Base-by-base conservation (phyloP, 2,113 vertebrate genomes). In the Malaclemys terrapin region DNA sequence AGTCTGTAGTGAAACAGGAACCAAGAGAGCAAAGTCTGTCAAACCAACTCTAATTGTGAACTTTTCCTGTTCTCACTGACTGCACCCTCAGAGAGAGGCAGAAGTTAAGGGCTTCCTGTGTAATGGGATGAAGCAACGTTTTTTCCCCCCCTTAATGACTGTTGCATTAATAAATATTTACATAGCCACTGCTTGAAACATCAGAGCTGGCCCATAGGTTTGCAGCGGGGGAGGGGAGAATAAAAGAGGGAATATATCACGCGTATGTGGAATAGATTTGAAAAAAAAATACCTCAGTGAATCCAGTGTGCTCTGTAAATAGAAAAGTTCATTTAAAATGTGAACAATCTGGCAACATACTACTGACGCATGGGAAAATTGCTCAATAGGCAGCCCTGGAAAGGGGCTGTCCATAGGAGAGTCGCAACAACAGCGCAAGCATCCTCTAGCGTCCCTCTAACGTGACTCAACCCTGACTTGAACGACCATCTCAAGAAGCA, bases 121-220 rank as follows among this genome's bases (percentile, higher is more conserved):
- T 76, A 38, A 89, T 85, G 97, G 90, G 87, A 91, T 97, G 96
- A 95, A 97, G 98, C 96, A 98, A 98, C 96, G 94, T 87, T 80
- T 91, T 95, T 79, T 82, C 42, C 42, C 78, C 91, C 93, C 93
- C 90, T 94, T 93, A 95, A 97, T 95, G 97, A 96, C 91, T 93
- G 49, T 86, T 38, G 52, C 45, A 53, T 52, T 89, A 94, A 95
- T 98, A 98, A 98, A 98, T 98, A 98, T 98, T 98, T 98, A 98
- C 83, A 95, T 97, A 97, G 85, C 29, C 87, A 83, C 87, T 0
- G 1, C 87, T 45, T 97, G 95, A 97, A 91, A 96, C 96, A 95
- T 92, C 87, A 62, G 89, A 76, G 52, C 3, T 87, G 81, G 53
- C 47, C 57, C 82, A 80, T 42, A 84, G 49, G 42, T 65, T 97